Base-by-base conservation (phyloP, 2,888 invertebrate genomes). In the Athalia cordata region DNA sequence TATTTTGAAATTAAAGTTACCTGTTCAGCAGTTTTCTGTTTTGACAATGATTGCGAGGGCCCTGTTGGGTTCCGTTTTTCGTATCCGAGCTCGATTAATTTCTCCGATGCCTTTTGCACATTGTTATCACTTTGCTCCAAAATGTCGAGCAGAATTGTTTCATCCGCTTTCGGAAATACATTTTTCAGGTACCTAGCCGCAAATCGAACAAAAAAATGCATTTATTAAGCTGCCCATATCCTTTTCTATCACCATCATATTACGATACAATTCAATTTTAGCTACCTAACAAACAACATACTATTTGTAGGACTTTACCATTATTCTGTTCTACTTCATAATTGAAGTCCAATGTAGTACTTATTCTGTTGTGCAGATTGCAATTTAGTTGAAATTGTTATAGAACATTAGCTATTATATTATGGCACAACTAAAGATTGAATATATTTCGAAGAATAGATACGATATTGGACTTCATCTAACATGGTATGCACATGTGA, bases 91-190 rank as follows among this genome's bases (percentile, higher is more conserved):
- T 94, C 92, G 57, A 95, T 92, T 9, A 98, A 92, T 82, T 94
- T 94, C 84, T 97, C 96, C 8, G 97, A 95, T 0, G 97, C 96
- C 84, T 94, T 96, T 88, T 96, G 96, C 6, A 98, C 97, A 90
- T 97, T 97, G 89, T 97, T 97, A 85, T 98, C 97, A 84, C 96
- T 95, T 89, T 95, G 96, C 70, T 95, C 94, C 74, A 97, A 91
- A 62, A 96, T 92, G 85, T 98, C 97, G 77, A 97, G 92, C 50
- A 98, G 94, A 64, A 97, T 89, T 43, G 96, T 96, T 89, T 97
- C 97, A 85, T 98, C 97, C 0, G 96, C 97, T 90, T 96, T 95
- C 0, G 97, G 96, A 89, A 97, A 98, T 85, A 97, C 94, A 85
- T 95, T 96, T 91, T 97, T 98, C 91, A 98, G 93, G 90, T 97